Base-by-base conservation (phyloP, 2,113 vertebrate genomes). In the Sardina pilchardus region DNA sequence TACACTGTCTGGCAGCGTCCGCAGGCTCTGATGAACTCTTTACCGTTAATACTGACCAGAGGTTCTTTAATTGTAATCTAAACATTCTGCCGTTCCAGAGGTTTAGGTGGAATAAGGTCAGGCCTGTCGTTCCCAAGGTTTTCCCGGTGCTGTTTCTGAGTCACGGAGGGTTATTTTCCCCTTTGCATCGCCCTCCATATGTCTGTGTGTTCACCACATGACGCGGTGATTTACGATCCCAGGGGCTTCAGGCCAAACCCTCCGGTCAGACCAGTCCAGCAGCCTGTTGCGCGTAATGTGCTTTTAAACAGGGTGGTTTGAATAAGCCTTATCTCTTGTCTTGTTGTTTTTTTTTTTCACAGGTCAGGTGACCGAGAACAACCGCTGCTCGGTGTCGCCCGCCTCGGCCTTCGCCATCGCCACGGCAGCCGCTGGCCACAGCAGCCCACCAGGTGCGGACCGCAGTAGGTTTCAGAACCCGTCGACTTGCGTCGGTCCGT, bases 351-450 rank as follows among this genome's bases (percentile, higher is more conserved):
- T 24, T 92, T 26, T 84, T 56, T 89, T 67, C 90, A 82, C 92
- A 99, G 97, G 95, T 88, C 97, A 97, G 91, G 94, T 94, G n/a
- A 92, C 95, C 42, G 98, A 99, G 91, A 98, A 94, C 90, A 93
- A 95, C 44, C 97, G 97, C 91, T 98, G 97, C 88, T 95, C 98
- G 0, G 97, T 99, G 86, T 99, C 98, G 14, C 98, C 98, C 78
- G 97, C 97, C 44, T 99, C 98, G 85, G 98, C 98, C 3, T 99
- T 99, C 85, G 98, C 98, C 45, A 99, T 99, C 39, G 98, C 98
- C 88, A 99, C 98, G 3, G 98, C 98, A 50, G 98, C 97, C 87
- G 98, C 98, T 2, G 98, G 98, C 83, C 98, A 99, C 0, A 96
- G 97, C 83, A 96, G 97, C 87, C 96, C 98, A 0, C 96, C 97